phyloP scores from a whole-genome alignment of 2,797 vertebrate genomes.

The Anguilla marmorata region DNA sequence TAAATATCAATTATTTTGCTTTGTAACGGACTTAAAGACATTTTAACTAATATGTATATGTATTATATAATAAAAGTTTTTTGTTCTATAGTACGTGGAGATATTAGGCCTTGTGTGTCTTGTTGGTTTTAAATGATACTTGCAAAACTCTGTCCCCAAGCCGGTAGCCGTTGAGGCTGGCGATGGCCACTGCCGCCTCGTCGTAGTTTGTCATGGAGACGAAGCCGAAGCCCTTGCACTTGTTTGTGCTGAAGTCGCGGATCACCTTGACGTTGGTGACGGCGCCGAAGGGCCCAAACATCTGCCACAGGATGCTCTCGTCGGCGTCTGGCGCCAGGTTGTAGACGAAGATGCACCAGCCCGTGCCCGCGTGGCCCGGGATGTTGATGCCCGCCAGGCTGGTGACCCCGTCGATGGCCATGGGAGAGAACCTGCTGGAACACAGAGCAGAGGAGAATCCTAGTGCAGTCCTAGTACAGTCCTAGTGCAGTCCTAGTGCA shows the following conservation, averaged over 20 bases:
- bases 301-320: conserved; percentile 98
- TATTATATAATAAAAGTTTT: conserved; percentile 78
- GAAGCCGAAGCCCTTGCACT: conserved; percentile 99
- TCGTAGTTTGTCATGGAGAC: conserved; percentile 99
- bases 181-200: conserved; percentile 96
- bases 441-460: neutral
- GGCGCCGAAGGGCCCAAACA: conserved; percentile 97
- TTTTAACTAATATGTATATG: conserved; percentile 63
- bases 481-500: neutral
- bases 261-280: conserved; percentile 99
- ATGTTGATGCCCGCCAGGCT: conserved; percentile 97
- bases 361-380: conserved; percentile 90
- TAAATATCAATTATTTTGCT: conserved; percentile 76
- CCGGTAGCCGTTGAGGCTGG: conserved; percentile 97
- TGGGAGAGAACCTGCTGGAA: conserved; percentile 89
- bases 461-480: neutral
- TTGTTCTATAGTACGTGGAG: conserved; percentile 78
- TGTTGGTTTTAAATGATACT: conserved; percentile 99
- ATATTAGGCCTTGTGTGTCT: conserved; percentile 96
- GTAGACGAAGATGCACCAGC: conserved; percentile 99
- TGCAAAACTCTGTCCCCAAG: conserved; percentile 97
- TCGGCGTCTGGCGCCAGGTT: conserved; percentile 96
- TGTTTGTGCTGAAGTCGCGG: conserved; percentile 98
- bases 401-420: conserved; percentile 98
- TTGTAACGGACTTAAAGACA: conserved; percentile 91